Conservation (phyloP, 2,888 invertebrate genomes). For the Hetaerina titia region DNA sequence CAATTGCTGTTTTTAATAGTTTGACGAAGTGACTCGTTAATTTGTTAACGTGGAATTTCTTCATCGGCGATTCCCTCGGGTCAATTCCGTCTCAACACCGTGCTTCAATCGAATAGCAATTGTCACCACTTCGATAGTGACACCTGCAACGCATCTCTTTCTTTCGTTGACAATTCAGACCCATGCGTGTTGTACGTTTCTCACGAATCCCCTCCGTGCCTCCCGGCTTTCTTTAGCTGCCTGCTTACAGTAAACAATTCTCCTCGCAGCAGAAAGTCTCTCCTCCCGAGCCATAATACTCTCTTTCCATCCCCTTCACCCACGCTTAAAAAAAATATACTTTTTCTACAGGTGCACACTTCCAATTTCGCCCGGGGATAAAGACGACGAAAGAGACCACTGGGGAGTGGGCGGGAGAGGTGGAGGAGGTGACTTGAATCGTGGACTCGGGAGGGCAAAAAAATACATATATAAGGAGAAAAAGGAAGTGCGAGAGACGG, state of each 20-base stretch:
- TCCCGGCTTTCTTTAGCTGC: neutral
- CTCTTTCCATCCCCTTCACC: neutral
- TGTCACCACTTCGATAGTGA: too few species aligned
- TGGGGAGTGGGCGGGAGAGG: neutral
- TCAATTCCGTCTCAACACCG: too few species aligned
- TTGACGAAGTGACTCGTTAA: too few species aligned
- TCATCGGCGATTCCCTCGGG: too few species aligned
- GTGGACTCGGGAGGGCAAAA: neutral
- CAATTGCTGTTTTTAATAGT: too few species aligned
- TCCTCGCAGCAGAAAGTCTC: neutral
- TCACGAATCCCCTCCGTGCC: neutral
- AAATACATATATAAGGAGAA: neutral
- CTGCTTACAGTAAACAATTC: neutral
- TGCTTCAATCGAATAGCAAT: too few species aligned
- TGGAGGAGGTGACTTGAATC: neutral
- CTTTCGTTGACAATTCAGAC: too few species aligned
- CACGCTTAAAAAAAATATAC: neutral
- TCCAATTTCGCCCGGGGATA: neutral
- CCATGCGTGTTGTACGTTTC: neutral
- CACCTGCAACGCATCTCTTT: too few species aligned
- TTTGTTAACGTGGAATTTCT: too few species aligned
- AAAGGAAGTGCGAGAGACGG: neutral
- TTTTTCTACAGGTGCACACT: neutral
- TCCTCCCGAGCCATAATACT: neutral
- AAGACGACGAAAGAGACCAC: neutral